A percentile compares a stretch with the other conserved stretches of the same genome.
Conservation (phyloP, 2,888 invertebrate species). For the Campopleginae sp. region DNA sequence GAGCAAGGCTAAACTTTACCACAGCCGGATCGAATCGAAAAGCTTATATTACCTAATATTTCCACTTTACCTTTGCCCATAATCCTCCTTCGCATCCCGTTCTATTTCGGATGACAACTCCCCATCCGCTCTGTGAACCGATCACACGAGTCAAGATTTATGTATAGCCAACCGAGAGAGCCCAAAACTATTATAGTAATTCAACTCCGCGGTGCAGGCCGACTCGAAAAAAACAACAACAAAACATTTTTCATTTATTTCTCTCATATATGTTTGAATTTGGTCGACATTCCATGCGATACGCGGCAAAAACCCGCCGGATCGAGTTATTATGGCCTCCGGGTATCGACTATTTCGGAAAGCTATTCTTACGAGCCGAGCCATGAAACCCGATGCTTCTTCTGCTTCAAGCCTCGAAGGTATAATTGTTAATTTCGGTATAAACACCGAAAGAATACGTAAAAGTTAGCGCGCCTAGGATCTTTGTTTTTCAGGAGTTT, state of each 20-base stretch:
- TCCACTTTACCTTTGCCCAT: conserved; percentile 56
- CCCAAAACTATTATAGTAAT: conserved; percentile 50
- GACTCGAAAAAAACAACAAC: conserved; percentile 23
- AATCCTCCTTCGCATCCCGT: conserved; percentile 44
- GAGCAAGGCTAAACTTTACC: conserved; percentile 53
- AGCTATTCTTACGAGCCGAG: not conserved
- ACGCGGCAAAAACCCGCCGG: not conserved
- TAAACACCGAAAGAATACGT: conserved; percentile 28
- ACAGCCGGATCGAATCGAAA: conserved; percentile 57
- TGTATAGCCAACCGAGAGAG: conserved; percentile 54
- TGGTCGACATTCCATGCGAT: not conserved
- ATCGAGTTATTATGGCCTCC: not conserved
- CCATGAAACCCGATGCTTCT: conserved; percentile 17
- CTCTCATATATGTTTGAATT: too few relatives aligned
- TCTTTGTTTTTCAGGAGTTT: conserved; percentile 52
- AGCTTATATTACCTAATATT: conserved; percentile 62
- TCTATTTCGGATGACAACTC: conserved; percentile 7
- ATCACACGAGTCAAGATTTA: conserved; percentile 58
- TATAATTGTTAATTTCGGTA: conserved; percentile 49
- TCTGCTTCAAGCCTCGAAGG: conserved; percentile 3
- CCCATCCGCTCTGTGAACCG: conserved; percentile 7
- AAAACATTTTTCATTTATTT: too few relatives aligned
- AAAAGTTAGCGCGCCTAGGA: conserved; percentile 44
- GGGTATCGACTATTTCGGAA: conserved; percentile 12
- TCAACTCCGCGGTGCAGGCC: conserved; percentile 34